A percentile compares a stretch with the other conserved stretches of the same genome.
phyloP scores from a whole-genome alignment of 2,888 invertebrate genomes.

The Resseliella maxima region DNA sequence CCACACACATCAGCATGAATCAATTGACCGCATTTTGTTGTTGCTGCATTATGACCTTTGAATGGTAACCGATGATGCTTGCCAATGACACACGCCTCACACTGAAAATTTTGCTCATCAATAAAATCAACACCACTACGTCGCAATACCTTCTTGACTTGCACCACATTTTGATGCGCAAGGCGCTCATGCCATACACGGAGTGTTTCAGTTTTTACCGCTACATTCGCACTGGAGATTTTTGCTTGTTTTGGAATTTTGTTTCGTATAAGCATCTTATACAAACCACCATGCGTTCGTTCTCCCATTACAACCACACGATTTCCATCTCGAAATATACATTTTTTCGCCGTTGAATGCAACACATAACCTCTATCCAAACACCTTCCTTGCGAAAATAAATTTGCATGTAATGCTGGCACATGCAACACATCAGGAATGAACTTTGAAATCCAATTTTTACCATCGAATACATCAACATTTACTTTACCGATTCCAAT shows the following conservation, averaged over 20 bases:
- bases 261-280: neutral
- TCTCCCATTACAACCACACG: neutral
- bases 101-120: neutral
- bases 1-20: conserved; percentile 65
- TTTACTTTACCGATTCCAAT: neutral
- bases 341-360: neutral
- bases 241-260: neutral
- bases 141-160: neutral
- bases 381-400: conserved; percentile 3
- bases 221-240: neutral
- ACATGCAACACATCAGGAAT: neutral
- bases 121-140: neutral
- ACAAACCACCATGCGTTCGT: neutral
- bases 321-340: neutral
- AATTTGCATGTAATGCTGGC: neutral
- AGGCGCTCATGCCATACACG: neutral
- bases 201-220: neutral
- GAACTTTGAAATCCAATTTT: neutral
- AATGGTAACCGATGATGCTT: conserved; percentile 61
- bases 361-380: neutral
- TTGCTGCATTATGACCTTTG: conserved; percentile 58
- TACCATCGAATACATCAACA: neutral
- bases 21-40: conserved; percentile 61
- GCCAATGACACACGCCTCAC: conserved; percentile 59
- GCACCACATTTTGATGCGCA: neutral